Percentiles rank a stretch among this genome's conserved stretches.
Conservation (phyloP, 2,113 vertebrate species). For the Ellobius talpinus region DNA sequence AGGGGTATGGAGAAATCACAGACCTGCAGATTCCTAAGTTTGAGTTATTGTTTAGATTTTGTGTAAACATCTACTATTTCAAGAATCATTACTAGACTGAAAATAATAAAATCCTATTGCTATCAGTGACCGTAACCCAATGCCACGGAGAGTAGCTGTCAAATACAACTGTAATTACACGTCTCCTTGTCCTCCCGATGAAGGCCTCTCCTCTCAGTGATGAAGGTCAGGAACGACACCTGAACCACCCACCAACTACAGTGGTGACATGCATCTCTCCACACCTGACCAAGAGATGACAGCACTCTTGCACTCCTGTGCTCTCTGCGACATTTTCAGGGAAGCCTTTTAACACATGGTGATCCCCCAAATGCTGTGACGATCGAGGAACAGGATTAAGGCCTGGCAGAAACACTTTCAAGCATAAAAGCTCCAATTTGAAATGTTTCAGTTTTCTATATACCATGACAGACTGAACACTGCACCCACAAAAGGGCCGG, state of each 20-base stretch:
- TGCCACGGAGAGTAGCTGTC: background rate
- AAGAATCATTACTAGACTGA: background rate
- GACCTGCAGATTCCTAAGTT: background rate
- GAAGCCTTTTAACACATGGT: background rate
- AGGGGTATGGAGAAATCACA: background rate
- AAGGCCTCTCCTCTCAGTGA: background rate
- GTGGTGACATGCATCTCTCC: background rate
- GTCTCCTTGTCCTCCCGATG: background rate
- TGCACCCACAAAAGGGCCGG: background rate
- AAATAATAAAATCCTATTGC: background rate
- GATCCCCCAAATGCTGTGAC: background rate
- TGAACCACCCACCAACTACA: background rate
- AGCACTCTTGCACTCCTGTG: background rate
- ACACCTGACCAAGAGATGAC: background rate
- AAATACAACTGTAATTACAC: background rate
- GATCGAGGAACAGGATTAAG: background rate
- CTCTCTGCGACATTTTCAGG: background rate
- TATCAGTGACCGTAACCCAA: background rate
- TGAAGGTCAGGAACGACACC: background rate
- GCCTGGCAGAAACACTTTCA: background rate
- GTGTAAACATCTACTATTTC: background rate
- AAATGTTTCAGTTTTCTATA: background rate
- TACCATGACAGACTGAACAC: background rate
- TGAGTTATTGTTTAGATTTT: conserved; percentile 4
- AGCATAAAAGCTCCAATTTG: background rate